Base-by-base conservation (phyloP, 2,888 invertebrate species). In the Phorcus lineatus region DNA sequence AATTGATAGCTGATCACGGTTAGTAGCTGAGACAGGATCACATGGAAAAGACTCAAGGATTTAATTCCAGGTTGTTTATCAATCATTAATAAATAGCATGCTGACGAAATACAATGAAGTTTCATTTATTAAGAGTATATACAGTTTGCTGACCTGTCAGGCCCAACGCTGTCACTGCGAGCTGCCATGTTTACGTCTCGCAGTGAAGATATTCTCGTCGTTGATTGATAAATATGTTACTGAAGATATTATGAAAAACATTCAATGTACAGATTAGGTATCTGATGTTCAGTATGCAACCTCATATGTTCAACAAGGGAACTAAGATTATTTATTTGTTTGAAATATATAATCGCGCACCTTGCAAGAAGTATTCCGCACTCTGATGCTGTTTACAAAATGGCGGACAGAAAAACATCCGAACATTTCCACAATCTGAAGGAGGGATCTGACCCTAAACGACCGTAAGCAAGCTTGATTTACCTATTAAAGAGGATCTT, bases 381-480 rank as follows among this genome's bases (percentile, higher is more conserved):
- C 19, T 76, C 31, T 0, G 19, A 76, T 31, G 76, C 31, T 76
- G 76, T 76, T 76, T 76, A 76, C 76, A 76, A 76, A 76, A 76
- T 76, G 76, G 76, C 76, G 53, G 76, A 76, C 53, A 76, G 76
- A 76, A 76, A 76, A 76, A 76, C 55, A 76, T 31, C 55, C 16
- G 76, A 76, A 54, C 54, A 76, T 36, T 55, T 55, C 55, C 54
- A 76, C 19, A 55, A 53, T 31, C n/a, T 76, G 16, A 76, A 76
- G 55, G 76, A 76, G 28, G 55, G 76, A n/a, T 24, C 53, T 55
- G 76, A 76, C n/a, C 55, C 54, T n/a, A 53, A 28, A 31, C 76
- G 76, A n/a, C 53, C 55, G 76, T 76, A 54, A 54, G 76, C 55
- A 40, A 36, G 28, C 28, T 28, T 55, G 54, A 28, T 17, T 16